Conservation (phyloP, 2,888 invertebrate species). For the Aphodius granarius region DNA sequence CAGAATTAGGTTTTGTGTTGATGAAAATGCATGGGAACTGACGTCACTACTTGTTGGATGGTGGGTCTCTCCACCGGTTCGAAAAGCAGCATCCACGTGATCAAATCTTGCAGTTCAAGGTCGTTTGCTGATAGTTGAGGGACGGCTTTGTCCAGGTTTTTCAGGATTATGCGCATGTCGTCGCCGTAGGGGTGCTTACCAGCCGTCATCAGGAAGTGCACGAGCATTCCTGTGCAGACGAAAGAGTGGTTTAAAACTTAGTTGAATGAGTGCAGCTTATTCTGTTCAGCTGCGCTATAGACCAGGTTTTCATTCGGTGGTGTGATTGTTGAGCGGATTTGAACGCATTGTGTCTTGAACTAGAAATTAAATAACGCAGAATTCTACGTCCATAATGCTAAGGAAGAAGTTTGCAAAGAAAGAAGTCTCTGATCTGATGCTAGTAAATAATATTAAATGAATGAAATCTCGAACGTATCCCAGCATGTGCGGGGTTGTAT, state of each 20-base stretch:
- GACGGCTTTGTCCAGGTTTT: conserved; percentile 44
- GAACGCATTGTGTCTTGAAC: too few relatives aligned
- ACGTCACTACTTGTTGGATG: conserved; percentile 50
- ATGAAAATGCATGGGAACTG: conserved; percentile 28
- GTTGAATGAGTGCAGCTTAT: too few relatives aligned
- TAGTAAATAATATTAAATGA: too few relatives aligned
- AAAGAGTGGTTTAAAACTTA: background rate
- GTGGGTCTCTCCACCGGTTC: conserved; percentile 48
- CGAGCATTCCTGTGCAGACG: conserved; percentile 44
- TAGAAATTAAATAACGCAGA: too few relatives aligned
- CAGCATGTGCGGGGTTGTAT: too few relatives aligned
- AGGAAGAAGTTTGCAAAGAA: too few relatives aligned
- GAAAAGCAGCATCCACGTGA: conserved; percentile 51
- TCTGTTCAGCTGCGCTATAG: too few relatives aligned
- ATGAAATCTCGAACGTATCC: too few relatives aligned
- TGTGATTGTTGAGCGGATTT: too few relatives aligned
- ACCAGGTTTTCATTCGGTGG: too few relatives aligned
- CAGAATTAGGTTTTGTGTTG: background rate
- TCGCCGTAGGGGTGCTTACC: conserved; percentile 53
- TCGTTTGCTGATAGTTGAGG: conserved; percentile 39
- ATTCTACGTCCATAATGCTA: too few relatives aligned
- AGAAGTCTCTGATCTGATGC: too few relatives aligned
- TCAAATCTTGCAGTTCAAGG: conserved; percentile 47
- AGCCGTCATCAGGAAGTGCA: conserved; percentile 51
- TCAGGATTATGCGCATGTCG: conserved; percentile 46